Evolutionary conservation across 2,797 vertebrate species (phyloP).

Genomic region (Loriculus beryllinus): DNA sequence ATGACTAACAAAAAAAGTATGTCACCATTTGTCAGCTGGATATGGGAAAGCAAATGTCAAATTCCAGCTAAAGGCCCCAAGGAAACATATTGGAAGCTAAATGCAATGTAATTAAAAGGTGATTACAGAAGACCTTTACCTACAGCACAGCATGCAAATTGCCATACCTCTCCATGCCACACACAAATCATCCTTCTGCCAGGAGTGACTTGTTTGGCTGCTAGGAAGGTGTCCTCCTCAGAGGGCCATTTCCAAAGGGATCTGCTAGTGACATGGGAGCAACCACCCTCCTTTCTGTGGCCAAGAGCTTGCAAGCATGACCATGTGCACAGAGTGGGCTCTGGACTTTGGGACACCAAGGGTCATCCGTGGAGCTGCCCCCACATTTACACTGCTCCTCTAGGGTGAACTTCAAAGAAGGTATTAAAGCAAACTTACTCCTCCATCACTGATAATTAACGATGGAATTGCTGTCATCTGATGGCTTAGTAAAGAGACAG

Average conservation of each 20-base stretch:
- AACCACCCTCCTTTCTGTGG: neutral
- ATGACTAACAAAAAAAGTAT: neutral
- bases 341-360: neutral
- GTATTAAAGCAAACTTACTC: neutral
- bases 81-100: neutral
- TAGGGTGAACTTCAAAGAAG: neutral
- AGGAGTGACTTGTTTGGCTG: neutral
- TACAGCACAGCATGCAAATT: neutral
- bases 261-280: fast-evolving
- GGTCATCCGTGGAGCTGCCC: neutral
- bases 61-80: neutral
- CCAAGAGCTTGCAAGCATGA: neutral
- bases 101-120: neutral
- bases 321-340: neutral
- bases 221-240: neutral
- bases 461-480: neutral
- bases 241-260: neutral
- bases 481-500: neutral
- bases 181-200: neutral
- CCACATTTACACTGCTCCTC: fast-evolving
- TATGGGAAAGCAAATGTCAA: neutral
- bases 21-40: neutral
- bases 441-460: neutral
- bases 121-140: slow-evolving; percentile 7
- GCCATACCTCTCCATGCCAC: neutral